These are phyloP conservation scores for Panagrolaimus sp. DNA, from an alignment of 1,140 invertebrate genomes.

Conservation along the genomic window DNA sequence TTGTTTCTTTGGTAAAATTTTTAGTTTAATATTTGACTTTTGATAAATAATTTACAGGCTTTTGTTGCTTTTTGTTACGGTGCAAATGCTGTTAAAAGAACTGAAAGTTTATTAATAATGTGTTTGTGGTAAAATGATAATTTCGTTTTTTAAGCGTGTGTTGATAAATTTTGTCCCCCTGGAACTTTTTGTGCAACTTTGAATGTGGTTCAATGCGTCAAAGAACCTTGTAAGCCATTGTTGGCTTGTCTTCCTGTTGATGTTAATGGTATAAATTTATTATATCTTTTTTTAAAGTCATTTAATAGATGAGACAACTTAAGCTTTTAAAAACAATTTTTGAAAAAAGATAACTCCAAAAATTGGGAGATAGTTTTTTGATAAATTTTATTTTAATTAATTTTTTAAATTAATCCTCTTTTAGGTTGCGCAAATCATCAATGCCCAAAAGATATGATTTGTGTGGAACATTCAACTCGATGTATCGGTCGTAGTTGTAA, in stretches of 20 bases:
- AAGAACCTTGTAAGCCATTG: conserved; percentile 5
- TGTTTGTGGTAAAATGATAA: conserved; percentile 19
- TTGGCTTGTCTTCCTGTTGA: neutral
- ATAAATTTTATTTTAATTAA: no score
- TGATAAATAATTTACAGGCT: no score
- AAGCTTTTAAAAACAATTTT: no score
- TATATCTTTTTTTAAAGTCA: neutral
- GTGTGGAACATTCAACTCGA: conserved; percentile 24
- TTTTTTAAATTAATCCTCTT: no score
- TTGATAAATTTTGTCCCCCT: conserved; percentile 32
- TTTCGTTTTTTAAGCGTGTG: conserved; percentile 24
- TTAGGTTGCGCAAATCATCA: conserved; percentile 18
- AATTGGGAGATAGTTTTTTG: neutral
- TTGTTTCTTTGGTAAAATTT: no score
- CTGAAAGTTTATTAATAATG: no score
- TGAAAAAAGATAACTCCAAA: neutral
- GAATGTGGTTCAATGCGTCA: neutral
- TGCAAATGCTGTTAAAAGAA: no score
- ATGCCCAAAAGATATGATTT: conserved; percentile 24
- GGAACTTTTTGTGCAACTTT: conserved; percentile 10
- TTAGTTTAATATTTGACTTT: no score
- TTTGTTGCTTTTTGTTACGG: no score
- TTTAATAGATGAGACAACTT: no score
- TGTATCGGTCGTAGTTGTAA: conserved; percentile 29
- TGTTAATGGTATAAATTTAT: conserved; percentile 2